Conservation (phyloP, 2,113 vertebrate species). For the Dicaeum eximium region DNA sequence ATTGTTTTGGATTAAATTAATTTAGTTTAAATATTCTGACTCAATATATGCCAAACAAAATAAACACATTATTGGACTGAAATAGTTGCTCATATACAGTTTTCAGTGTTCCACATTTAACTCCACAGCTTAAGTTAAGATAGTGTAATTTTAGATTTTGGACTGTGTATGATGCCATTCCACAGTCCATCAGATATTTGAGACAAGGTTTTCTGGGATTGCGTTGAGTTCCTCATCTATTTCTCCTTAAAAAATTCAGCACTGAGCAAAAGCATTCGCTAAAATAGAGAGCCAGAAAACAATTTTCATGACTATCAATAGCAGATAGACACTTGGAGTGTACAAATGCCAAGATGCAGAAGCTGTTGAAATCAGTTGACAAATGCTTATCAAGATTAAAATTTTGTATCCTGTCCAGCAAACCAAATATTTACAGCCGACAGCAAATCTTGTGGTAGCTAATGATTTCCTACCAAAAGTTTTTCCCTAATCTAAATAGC, state of each 20-base stretch:
- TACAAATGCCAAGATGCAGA: background rate
- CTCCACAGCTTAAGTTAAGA: background rate
- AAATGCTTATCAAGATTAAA: background rate
- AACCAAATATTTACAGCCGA: background rate
- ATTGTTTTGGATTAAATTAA: background rate
- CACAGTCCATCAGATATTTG: background rate
- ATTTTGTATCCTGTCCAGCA: background rate
- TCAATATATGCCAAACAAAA: background rate
- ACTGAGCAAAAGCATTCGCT: background rate
- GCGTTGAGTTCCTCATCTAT: background rate
- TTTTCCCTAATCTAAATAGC: background rate
- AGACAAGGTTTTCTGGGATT: background rate
- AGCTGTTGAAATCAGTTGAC: background rate
- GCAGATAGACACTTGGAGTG: background rate
- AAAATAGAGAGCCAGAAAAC: background rate
- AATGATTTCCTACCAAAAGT: background rate
- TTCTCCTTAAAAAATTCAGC: background rate
- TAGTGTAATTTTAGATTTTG: background rate
- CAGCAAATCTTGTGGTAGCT: background rate
- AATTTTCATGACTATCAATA: background rate
- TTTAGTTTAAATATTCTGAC: background rate
- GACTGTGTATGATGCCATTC: background rate
- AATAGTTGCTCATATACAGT: background rate
- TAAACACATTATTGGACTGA: background rate
- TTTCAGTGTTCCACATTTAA: background rate